phyloP scores from a whole-genome alignment of 2,797 vertebrate species.

The Lagorchestes hirsutus region DNA sequence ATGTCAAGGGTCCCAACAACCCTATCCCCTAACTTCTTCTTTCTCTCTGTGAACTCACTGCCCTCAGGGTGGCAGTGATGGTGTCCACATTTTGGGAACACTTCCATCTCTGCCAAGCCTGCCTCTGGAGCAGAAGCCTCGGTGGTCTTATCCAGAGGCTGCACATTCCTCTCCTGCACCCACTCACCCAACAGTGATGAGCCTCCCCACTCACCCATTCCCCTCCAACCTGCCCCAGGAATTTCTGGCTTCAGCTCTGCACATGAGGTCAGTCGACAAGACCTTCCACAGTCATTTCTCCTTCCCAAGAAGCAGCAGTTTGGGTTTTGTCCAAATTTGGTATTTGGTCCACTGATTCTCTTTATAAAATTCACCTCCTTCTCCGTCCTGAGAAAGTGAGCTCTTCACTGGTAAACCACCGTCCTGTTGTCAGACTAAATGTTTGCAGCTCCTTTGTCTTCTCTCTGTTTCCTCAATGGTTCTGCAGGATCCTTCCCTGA shows the following conservation, averaged over 20 bases:
- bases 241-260: not conserved
- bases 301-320: conserved; percentile 71
- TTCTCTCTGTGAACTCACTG: not conserved
- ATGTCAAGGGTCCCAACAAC: not conserved
- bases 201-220: not conserved
- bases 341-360: conserved; percentile 76
- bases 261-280: conserved; percentile 66
- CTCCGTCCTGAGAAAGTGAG: conserved; percentile 74
- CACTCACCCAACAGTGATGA: not conserved
- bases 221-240: not conserved
- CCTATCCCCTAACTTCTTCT: not conserved
- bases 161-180: not conserved
- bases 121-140: not conserved
- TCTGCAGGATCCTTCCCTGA: conserved; percentile 96
- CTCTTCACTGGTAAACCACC: conserved; percentile 76
- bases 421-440: conserved; percentile 76
- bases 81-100: not conserved
- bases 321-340: conserved; percentile 76
- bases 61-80: not conserved
- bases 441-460: conserved; percentile 83
- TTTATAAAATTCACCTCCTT: conserved; percentile 78
- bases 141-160: not conserved
- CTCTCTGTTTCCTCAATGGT: conserved; percentile 82
- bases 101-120: not conserved
- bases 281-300: conserved; percentile 55